These are phyloP conservation scores for Silurus lanzhouensis DNA, from an alignment of 2,797 vertebrate genomes.

Conservation along the genomic window DNA sequence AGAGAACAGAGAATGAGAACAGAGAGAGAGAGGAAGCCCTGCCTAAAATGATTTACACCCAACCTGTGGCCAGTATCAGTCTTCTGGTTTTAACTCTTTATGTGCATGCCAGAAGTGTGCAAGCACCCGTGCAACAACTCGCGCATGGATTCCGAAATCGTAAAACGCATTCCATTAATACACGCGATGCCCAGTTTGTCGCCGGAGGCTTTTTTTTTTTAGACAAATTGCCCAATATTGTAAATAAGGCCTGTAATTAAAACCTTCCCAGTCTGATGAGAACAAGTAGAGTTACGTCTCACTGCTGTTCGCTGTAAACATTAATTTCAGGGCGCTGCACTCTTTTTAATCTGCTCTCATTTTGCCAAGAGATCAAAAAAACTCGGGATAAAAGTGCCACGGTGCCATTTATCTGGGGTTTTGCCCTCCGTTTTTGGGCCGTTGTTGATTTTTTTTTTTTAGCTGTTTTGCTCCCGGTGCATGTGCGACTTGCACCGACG, in stretches of 20 bases:
- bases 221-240: conserved; percentile 76
- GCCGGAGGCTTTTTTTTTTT: conserved; percentile 72
- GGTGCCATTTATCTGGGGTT: conserved; percentile 16
- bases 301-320: conserved; percentile 73
- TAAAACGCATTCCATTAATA: conserved; percentile 70
- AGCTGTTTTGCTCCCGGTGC: conserved; percentile 8
- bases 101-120: conserved; percentile 41
- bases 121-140: background rate
- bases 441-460: background rate
- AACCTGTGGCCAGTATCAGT: conserved; percentile 28
- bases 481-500: conserved; percentile 37
- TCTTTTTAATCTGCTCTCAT: conserved; percentile 73
- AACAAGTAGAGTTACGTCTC: conserved; percentile 65
- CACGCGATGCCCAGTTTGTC: conserved; percentile 72
- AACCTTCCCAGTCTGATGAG: conserved; percentile 72
- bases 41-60: conserved; percentile 19
- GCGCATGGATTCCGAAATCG: conserved; percentile 52
- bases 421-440: background rate
- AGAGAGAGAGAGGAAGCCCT: background rate
- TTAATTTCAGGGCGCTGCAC: conserved; percentile 72
- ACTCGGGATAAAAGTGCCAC: conserved; percentile 25
- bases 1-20: background rate
- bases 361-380: conserved; percentile 65
- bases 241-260: conserved; percentile 78
- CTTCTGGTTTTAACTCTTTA: conserved; percentile 12